Conservation (phyloP, 92 coral and sea anemone genomes). For the Umimayanthus chanpuru region DNA sequence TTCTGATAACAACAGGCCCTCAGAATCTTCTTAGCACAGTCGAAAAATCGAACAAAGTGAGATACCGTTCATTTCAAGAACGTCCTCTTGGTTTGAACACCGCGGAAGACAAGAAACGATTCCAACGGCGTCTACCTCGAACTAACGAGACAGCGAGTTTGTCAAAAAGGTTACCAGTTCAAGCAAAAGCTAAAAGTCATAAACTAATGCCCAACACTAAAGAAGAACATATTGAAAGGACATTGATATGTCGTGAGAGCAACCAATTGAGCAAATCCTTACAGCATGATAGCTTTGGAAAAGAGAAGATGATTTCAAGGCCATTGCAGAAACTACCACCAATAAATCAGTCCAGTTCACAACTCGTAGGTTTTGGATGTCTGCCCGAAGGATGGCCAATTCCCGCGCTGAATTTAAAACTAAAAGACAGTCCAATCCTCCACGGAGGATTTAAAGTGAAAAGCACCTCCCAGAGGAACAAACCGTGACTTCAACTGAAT, state of each 20-base stretch:
- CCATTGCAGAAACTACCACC: neutral
- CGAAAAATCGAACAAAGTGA: neutral
- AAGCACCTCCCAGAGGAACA: neutral
- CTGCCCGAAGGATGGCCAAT: neutral
- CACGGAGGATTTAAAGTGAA: neutral
- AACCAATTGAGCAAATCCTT: neutral
- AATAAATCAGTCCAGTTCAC: neutral
- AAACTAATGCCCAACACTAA: neutral
- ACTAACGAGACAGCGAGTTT: neutral
- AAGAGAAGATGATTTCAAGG: neutral
- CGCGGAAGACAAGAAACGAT: too few relatives aligned
- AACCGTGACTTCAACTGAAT: neutral
- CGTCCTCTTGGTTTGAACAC: too few relatives aligned
- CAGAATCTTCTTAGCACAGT: neutral
- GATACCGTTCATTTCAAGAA: neutral
- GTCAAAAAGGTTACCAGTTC: neutral
- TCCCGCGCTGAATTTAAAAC: neutral
- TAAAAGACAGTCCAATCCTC: neutral
- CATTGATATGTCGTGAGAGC: neutral
- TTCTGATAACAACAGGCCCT: neutral
- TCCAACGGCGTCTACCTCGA: neutral
- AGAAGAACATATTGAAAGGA: neutral
- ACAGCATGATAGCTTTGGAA: neutral
- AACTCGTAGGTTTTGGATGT: neutral
- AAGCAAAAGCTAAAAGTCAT: neutral